Evolutionary conservation across 2,888 invertebrate genomes (phyloP), one percentile per base, ranked within the genome.

Genomic region (Mycogona germanica): DNA sequence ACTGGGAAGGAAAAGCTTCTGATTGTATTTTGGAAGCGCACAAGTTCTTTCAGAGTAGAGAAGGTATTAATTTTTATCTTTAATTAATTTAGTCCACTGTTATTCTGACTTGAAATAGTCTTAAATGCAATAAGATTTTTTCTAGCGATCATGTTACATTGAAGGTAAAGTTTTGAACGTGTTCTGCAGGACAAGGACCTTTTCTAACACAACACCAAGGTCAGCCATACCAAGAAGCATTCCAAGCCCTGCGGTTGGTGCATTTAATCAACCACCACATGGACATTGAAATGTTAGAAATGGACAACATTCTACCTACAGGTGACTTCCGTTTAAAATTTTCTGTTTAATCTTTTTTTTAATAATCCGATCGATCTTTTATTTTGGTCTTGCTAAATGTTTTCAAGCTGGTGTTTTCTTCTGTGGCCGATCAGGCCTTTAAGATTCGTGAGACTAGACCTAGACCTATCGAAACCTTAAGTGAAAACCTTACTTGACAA

Each of bases 181-280:
- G 17, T 23, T 9, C 6, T 23, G 32, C 37, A 50, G 28, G 45
- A 48, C 4, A 41, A 6, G 54, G 64, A 57, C 37, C 67, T 19
- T 82, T 78, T 64, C 67, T 84, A 57, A 71, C 75, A 48, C 77
- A 77, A 0, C 68, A 72, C 12, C 75, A 76, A 55, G 84, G 84
- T 0, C 70, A 71, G 62, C 68, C 71, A 17, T 84, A 75, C 64
- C 68, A 75, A n/a, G 68, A 70, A 17, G 77, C 80, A 6, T 85
- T 84, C 64, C 73, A 76, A 63, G 73, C 75, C 2, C 67, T 85
- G 14, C 74, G 83, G 55, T 74, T 82, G 55, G 77, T 79, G 61
- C 79, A 84, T 68, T 71, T 85, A 58, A 72, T 83, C 23, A 76
- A 80, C 59, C 83, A 84, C 66, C 76, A 80, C 61, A 72, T 79